These are phyloP conservation scores for Bolborhynchus lineola DNA, from an alignment of 2,113 vertebrate genomes.

Conservation along the genomic window DNA sequence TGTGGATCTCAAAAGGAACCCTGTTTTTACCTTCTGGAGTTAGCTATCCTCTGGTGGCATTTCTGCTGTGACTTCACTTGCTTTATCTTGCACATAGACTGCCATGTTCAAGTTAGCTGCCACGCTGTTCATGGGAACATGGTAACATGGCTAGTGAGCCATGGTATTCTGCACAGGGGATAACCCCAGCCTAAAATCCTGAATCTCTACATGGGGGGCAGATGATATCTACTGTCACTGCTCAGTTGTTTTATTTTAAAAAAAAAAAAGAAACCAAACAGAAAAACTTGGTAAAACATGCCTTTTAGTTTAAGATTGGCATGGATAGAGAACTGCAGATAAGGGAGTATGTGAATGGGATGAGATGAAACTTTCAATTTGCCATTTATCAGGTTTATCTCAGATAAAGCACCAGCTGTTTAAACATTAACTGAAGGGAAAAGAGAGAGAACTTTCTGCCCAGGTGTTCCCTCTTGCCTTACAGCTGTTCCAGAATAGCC, in stretches of 20 bases:
- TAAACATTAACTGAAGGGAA: conserved; percentile 5
- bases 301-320: not conserved
- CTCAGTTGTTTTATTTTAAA: not conserved
- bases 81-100: not conserved
- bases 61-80: not conserved
- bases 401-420: conserved; percentile 30
- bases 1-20: not conserved
- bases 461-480: conserved; percentile 7
- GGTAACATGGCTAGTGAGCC: rapidly evolving
- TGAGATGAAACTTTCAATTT: conserved; percentile 40
- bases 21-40: not conserved
- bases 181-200: not conserved
- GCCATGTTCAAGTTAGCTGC: not conserved
- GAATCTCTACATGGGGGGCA: not conserved
- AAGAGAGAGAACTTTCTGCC: not conserved
- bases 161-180: not conserved
- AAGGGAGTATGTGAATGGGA: not conserved
- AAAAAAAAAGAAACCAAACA: not conserved
- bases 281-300: not conserved
- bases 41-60: not conserved
- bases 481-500: conserved; percentile 18
- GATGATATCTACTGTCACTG: not conserved
- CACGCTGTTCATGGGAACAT: not conserved
- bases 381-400: conserved; percentile 39
- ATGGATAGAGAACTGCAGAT: not conserved